phyloP scores from a whole-genome alignment of 1,140 invertebrate genomes.

The Ceratosolen solmsi region DNA sequence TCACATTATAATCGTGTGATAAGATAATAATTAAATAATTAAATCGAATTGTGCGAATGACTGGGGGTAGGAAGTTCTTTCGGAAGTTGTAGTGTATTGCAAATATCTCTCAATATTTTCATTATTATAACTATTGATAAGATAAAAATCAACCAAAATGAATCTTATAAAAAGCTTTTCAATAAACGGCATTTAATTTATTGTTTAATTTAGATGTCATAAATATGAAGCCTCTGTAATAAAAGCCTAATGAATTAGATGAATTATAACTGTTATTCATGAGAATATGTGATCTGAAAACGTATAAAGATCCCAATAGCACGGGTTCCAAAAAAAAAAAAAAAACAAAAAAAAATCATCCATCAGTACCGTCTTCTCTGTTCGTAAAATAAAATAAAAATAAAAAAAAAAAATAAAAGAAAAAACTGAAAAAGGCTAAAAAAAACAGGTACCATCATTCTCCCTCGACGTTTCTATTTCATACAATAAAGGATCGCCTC shows the following conservation, averaged over 20 bases:
- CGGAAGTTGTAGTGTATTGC: too few relatives aligned
- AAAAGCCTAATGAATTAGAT: constrained; percentile 31
- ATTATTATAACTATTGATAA: too few relatives aligned
- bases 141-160: too few relatives aligned
- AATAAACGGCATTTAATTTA: not conserved
- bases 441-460: constrained; percentile 38
- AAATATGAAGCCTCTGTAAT: not conserved
- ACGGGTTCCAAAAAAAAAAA: not conserved
- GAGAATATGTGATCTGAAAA: not conserved
- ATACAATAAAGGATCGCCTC: not conserved
- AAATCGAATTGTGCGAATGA: too few relatives aligned
- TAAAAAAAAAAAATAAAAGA: too few relatives aligned
- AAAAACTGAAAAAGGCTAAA: not conserved
- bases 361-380: not conserved
- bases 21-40: too few relatives aligned
- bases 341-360: constrained; percentile 2
- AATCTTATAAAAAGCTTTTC: not conserved
- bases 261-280: not conserved
- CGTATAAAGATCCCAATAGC: constrained; percentile 11
- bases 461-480: constrained; percentile 20
- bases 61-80: too few relatives aligned
- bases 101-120: too few relatives aligned
- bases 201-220: not conserved
- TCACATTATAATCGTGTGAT: too few relatives aligned
- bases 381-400: constrained; percentile 12